Evolutionary conservation across 1,140 invertebrate genomes (phyloP).

Genomic region (Lucilia sericata): DNA sequence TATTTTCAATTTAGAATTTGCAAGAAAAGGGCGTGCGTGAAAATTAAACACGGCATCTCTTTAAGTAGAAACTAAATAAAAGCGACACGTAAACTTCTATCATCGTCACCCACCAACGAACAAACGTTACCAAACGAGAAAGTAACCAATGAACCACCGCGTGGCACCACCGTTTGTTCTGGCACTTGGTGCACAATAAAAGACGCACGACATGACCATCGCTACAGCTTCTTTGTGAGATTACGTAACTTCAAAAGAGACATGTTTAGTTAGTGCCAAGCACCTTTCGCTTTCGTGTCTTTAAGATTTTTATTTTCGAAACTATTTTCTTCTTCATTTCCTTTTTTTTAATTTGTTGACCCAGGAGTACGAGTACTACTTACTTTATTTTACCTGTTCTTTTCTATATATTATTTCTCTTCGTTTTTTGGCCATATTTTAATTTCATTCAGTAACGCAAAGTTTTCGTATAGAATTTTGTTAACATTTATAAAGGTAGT

Average conservation of each 20-base stretch:
- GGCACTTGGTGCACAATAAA: neutral
- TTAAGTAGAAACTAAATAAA: neutral
- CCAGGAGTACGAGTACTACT: too few species aligned
- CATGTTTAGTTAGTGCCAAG: slow-evolving; percentile 56
- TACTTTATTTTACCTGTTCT: too few species aligned
- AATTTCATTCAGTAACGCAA: slow-evolving; percentile 46
- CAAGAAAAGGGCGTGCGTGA: slow-evolving; percentile 60
- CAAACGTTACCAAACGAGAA: too few species aligned
- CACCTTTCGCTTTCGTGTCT: slow-evolving; percentile 36
- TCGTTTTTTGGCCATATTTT: slow-evolving; percentile 32
- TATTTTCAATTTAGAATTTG: slow-evolving; percentile 40
- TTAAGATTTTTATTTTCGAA: neutral
- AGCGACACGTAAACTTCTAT: slow-evolving; percentile 56
- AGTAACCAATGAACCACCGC: slow-evolving; percentile 50
- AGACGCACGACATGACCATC: slow-evolving; percentile 27
- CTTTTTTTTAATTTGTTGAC: neutral
- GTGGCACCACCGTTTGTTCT: neutral
- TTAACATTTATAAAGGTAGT: slow-evolving; percentile 1
- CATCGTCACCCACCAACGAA: slow-evolving; percentile 45
- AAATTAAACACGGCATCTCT: slow-evolving; percentile 52
- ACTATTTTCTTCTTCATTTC: neutral
- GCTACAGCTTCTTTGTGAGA: slow-evolving; percentile 52
- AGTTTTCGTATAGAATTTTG: too few species aligned
- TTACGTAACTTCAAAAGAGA: slow-evolving; percentile 55
- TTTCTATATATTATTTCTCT: too few species aligned